These are phyloP conservation scores for Agonopterix heracliana DNA, from an alignment of 2,888 invertebrate genomes.

Conservation along the genomic window DNA sequence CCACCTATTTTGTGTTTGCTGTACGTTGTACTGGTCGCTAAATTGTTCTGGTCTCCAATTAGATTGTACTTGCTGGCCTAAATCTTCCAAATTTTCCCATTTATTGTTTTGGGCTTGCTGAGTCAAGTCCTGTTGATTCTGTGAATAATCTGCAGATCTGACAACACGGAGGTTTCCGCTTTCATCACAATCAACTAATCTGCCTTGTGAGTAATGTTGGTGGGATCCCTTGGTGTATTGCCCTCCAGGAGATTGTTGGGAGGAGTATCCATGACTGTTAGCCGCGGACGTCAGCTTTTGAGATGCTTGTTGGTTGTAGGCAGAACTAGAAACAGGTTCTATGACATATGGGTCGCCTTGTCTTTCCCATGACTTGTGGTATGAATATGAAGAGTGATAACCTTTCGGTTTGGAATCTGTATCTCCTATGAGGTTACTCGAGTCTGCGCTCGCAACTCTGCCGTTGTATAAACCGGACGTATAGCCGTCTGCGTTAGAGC, in stretches of 20 bases:
- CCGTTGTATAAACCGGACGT: conserved; percentile 22
- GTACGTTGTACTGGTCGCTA: background rate
- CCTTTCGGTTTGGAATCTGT: conserved; percentile 50
- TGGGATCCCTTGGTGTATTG: conserved; percentile 32
- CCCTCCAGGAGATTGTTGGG: conserved; percentile 36
- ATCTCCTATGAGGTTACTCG: conserved; percentile 31
- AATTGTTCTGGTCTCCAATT: too few species aligned
- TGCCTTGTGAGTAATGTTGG: conserved; percentile 25
- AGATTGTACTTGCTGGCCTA: conserved; percentile 25
- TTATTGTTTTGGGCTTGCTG: conserved; percentile 22
- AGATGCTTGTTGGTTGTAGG: conserved; percentile 31
- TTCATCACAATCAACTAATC: conserved; percentile 30
- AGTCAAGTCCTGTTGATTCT: conserved; percentile 22
- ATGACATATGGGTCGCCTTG: conserved; percentile 70
- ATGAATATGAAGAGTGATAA: conserved; percentile 68
- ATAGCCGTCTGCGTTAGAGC: conserved; percentile 22
- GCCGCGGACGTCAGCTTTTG: conserved; percentile 37
- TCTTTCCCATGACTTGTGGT: conserved; percentile 71
- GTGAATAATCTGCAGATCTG: conserved; percentile 33
- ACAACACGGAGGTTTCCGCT: conserved; percentile 43
- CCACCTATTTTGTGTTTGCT: conserved; percentile 22
- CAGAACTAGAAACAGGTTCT: conserved; percentile 39
- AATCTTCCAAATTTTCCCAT: conserved; percentile 19
- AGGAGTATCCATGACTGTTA: conserved; percentile 30
- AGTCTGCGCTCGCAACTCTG: conserved; percentile 19